These are phyloP conservation scores for Machimus rusticus DNA, from an alignment of 2,888 invertebrate genomes.

Conservation along the genomic window DNA sequence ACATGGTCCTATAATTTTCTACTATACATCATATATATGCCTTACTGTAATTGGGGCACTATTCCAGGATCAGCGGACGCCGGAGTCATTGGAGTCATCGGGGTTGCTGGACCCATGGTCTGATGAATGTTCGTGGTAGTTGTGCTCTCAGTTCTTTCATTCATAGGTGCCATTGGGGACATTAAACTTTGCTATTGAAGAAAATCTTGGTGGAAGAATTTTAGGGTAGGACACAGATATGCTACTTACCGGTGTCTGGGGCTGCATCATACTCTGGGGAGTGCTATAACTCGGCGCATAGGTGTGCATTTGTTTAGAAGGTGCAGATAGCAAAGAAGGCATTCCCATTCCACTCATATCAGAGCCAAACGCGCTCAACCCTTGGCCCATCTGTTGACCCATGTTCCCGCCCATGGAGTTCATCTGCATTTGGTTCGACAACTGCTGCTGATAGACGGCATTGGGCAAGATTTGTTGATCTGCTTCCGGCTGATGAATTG, in stretches of 20 bases:
- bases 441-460: constrained; percentile 80
- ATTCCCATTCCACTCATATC: constrained; percentile 64
- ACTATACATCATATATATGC: neutral
- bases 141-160: constrained; percentile 56
- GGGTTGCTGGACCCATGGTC: constrained; percentile 76
- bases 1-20: too few relatives aligned
- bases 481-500: constrained; percentile 88
- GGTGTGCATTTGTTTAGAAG: constrained; percentile 77
- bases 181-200: constrained; percentile 79
- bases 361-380: constrained; percentile 45
- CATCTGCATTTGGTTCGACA: constrained; percentile 63
- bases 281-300: constrained; percentile 80
- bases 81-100: constrained; percentile 91
- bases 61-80: constrained; percentile 93
- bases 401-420: constrained; percentile 49
- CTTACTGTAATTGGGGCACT: constrained; percentile 74
- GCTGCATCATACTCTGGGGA: constrained; percentile 87
- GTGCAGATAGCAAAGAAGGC: constrained; percentile 70
- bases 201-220: neutral
- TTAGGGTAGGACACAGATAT: neutral
- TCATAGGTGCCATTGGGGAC: constrained; percentile 78
- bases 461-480: constrained; percentile 89
- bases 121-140: constrained; percentile 60
- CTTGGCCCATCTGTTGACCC: constrained; percentile 46
- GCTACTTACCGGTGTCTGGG: constrained; percentile 81